Conservation (phyloP, 2,113 vertebrate species). For the Scolopax mira region DNA sequence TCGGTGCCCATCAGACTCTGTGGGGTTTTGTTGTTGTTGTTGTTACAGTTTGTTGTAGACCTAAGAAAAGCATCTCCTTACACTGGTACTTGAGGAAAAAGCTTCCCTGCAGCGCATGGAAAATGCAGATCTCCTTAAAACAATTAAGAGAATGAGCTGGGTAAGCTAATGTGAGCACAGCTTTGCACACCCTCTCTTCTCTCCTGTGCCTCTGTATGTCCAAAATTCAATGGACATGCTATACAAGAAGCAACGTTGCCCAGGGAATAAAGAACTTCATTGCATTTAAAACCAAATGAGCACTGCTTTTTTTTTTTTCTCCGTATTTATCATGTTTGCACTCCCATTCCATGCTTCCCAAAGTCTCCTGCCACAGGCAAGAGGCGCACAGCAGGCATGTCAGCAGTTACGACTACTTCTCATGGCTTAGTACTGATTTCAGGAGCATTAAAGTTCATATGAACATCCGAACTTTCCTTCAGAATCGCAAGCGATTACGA, state of each 20-base stretch:
- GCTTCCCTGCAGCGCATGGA: not conserved
- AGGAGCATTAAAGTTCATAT: not conserved
- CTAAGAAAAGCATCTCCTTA: not conserved
- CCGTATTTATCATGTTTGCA: not conserved
- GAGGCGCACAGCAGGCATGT: not conserved
- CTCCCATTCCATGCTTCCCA: not conserved
- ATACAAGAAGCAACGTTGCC: not conserved
- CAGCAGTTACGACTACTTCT: not conserved
- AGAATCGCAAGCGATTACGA: not conserved
- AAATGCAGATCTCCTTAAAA: not conserved
- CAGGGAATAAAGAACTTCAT: not conserved
- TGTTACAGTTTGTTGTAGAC: not conserved
- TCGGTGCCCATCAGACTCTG: rapidly evolving
- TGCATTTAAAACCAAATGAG: not conserved
- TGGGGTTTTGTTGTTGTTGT: not conserved
- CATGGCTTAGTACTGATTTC: not conserved
- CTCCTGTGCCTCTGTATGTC: not conserved
- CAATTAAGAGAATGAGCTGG: not conserved
- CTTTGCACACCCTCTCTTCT: not conserved
- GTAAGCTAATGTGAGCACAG: not conserved
- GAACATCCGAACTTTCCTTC: not conserved
- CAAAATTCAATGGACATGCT: not conserved
- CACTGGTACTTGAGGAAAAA: not conserved
- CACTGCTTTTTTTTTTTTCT: not conserved
- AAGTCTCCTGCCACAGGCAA: not conserved